Conservation (phyloP, 2,113 vertebrate genomes). For the Lasiurus borealis region DNA sequence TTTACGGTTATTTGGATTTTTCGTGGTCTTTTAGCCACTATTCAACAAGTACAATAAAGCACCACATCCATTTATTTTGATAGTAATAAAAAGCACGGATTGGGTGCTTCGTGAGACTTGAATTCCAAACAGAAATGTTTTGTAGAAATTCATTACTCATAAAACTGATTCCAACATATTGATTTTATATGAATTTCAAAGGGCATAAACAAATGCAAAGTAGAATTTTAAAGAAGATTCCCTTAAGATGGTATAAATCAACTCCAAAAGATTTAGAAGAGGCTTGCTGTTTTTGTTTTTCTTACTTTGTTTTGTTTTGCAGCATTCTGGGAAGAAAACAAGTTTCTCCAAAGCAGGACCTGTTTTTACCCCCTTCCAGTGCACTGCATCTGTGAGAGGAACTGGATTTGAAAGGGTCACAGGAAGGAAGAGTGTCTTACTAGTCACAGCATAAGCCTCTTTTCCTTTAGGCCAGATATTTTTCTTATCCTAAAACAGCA, state of each 20-base stretch:
- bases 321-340: slow-evolving; percentile 6
- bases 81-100: slow-evolving; percentile 73
- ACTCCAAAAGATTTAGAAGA: slow-evolving; percentile 40
- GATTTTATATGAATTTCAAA: slow-evolving; percentile 74
- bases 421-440: not conserved
- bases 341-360: not conserved
- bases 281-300: not conserved
- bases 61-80: slow-evolving; percentile 76
- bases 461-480: not conserved
- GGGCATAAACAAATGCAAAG: slow-evolving; percentile 53
- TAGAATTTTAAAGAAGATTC: slow-evolving; percentile 59
- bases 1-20: slow-evolving; percentile 70
- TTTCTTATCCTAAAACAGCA: slow-evolving; percentile 10
- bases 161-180: slow-evolving; percentile 76
- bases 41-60: slow-evolving; percentile 70
- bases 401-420: not conserved
- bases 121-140: slow-evolving; percentile 80
- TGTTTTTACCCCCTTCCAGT: not conserved
- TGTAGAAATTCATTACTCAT: slow-evolving; percentile 76
- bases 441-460: not conserved
- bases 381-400: not conserved
- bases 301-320: not conserved
- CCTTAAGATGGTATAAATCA: not conserved
- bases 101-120: slow-evolving; percentile 46
- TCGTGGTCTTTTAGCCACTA: slow-evolving; percentile 73